Evolutionary conservation across 2,113 vertebrate genomes (phyloP), one percentile per base, ranked within the genome.

Genomic region (Pollachius pollachius): DNA sequence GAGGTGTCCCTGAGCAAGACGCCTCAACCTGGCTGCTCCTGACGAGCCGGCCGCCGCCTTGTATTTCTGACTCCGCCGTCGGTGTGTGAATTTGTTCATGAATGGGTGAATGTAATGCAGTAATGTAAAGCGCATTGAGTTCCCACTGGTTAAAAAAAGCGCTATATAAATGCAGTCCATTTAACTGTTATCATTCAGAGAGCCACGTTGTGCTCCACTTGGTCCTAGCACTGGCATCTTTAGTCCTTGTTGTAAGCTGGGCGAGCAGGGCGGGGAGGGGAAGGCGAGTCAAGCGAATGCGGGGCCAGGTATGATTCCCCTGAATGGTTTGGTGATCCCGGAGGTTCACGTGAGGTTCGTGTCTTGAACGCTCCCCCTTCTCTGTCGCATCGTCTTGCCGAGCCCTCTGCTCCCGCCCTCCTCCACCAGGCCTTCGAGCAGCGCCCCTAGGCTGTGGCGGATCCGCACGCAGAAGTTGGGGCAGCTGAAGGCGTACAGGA

Each of bases 401-500:
- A 75, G 69, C 1, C 15, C 17, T 25, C 65, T 60, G 2, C 64
- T 79, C 6, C 68, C 81, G 19, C 81, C 74, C 64, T 94, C 93
- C n/a, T 89, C 85, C 12, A 94, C 87, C 71, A 92, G 83, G 16
- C 81, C 89, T 0, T 92, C 93, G 52, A 92, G 89, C 27, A 88
- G 79, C 1, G 83, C 71, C 30, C 70, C 82, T 3, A 92, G 15
- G 75, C 88, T 91, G 73, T 91, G 90, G 0, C 80, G 78, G 74
- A 92, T 88, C 8, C 76, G 80, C 37, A 84, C 74, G 76, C 91
- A 95, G 71, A 97, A 96, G 77, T 95, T 87, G 17, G 96, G 95
- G 27, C 95, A 95, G 92, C 96, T 94, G 88, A 97, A 97, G 68
- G 93, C 94, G 0, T 98, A 98, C 25, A 98, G 88, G 5, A 97